Base-by-base conservation (phyloP, 1,140 invertebrate species). In the Oryzaephilus surinamensis region DNA sequence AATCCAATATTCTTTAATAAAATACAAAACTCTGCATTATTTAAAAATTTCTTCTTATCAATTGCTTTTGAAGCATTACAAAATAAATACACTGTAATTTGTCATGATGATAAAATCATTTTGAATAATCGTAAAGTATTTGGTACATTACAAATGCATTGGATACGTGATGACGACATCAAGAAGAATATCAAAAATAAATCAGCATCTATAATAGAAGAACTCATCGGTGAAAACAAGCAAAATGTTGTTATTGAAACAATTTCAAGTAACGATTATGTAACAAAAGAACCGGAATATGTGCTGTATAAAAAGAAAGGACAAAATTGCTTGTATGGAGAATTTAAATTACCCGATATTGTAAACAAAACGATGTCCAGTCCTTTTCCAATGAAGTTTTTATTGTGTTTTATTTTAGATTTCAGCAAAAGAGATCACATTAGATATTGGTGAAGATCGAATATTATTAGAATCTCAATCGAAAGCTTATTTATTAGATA, bases 41-140 rank as follows among this genome's bases (percentile, higher is more conserved):
- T 88, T 43, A 72, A 76, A 48, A 72, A 74, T 41, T 89, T 90
- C 57, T 77, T 90, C 41, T 52, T 87, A 2, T 75, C 77, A 24
- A 70, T 86, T 6, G 72, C 77, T 1, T 72, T 85, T 60, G 84
- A 88, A 58, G 85, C 76, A 0, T 47, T 84, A 1, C 72, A 77
- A 49, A 70, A 79, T 45, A 91, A 89, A 64, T 82, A 82, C 54
- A 73, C 76, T 37, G 63, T 81, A 36, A 63, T 72, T 49, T 58
- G 84, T 12, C 71, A 76, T 18, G 65, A 72, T 47, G 77, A 72
- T 24, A 70, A 64, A 19, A 69, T 71, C 7, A 64, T 73, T 13
- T 54, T 79, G 17, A 72, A 70, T 41, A 73, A 78, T 60, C 64
- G 69, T 31, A 76, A 76, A 50, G 68, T 63, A 27, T 73, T 88